phyloP scores from a whole-genome alignment of 2,888 invertebrate species.

The Elmis aenea region DNA sequence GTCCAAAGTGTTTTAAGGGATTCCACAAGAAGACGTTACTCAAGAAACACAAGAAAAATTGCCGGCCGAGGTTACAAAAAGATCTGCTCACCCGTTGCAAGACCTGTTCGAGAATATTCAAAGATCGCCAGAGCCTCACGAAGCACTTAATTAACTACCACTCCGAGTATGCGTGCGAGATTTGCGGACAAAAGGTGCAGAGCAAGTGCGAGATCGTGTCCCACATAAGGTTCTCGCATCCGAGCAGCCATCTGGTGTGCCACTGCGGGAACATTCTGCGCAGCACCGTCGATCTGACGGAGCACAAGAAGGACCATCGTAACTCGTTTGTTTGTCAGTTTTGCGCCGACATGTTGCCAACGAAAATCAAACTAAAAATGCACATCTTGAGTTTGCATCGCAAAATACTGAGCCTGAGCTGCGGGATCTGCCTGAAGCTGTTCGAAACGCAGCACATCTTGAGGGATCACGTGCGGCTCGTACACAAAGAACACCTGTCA shows the following conservation, averaged over 20 bases:
- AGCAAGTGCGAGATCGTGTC: conserved; percentile 55
- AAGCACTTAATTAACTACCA: conserved; percentile 54
- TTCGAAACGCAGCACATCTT: conserved; percentile 53
- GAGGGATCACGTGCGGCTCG: conserved; percentile 52
- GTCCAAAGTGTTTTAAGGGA: conserved; percentile 53
- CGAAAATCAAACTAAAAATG: conserved; percentile 56
- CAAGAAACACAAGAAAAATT: conserved; percentile 56
- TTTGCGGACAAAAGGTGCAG: conserved; percentile 51
- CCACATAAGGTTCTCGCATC: conserved; percentile 53
- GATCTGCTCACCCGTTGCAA: conserved; percentile 54
- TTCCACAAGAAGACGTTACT: conserved; percentile 54
- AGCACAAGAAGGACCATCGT: conserved; percentile 51
- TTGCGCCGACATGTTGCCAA: conserved; percentile 54
- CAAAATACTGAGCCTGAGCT: conserved; percentile 53
- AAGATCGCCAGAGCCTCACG: conserved; percentile 51
- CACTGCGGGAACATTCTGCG: conserved; percentile 53
- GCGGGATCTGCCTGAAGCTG: conserved; percentile 54
- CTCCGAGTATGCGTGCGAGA: conserved; percentile 51
- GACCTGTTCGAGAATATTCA: conserved; percentile 54
- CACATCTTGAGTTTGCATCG: conserved; percentile 54
- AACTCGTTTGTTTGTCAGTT: conserved; percentile 54
- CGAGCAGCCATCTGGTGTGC: conserved; percentile 51
- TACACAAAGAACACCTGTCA: conserved; percentile 48
- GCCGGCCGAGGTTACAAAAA: conserved; percentile 48
- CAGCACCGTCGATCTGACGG: conserved; percentile 49